phyloP scores from a whole-genome alignment of 2,113 vertebrate genomes.

The Diglossa brunneiventris region DNA sequence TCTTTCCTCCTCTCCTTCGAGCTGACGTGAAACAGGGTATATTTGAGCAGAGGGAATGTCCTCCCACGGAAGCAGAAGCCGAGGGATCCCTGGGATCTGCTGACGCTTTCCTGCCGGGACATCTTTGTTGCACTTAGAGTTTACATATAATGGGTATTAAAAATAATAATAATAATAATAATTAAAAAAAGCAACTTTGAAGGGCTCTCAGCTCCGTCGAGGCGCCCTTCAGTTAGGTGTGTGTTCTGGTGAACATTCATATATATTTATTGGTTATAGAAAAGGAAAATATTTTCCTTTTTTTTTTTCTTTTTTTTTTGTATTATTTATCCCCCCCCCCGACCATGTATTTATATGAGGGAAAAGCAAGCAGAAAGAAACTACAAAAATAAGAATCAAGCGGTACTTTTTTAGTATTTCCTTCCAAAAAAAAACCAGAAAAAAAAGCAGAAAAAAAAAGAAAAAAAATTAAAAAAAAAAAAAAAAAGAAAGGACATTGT shows the following conservation, averaged over 20 bases:
- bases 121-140: slow-evolving; percentile 99
- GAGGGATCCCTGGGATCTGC: slow-evolving; percentile 61
- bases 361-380: not conserved
- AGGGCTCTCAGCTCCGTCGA: slow-evolving; percentile 77
- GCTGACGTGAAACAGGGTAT: slow-evolving; percentile 99
- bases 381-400: slow-evolving; percentile 61
- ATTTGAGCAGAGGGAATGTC: slow-evolving; percentile 95
- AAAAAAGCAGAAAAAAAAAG: slow-evolving; percentile 53
- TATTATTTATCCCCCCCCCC: slow-evolving; percentile 92
- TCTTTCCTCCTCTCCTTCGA: slow-evolving; percentile 82
- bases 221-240: slow-evolving; percentile 84
- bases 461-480: not conserved
- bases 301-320: slow-evolving; percentile 60
- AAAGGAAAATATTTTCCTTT: slow-evolving; percentile 89
- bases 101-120: slow-evolving; percentile 80
- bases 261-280: slow-evolving; percentile 99
- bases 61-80: slow-evolving; percentile 76
- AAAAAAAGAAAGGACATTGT: slow-evolving; percentile 68
- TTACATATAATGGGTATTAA: slow-evolving; percentile 97
- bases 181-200: slow-evolving; percentile 78
- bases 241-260: slow-evolving; percentile 98
- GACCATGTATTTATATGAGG: slow-evolving; percentile 93
- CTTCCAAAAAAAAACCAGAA: slow-evolving; percentile 71
- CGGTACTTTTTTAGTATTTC: slow-evolving; percentile 92
- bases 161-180: not conserved